Base-by-base conservation (phyloP, 2,113 vertebrate species). In the Atherinomorus stipes region DNA sequence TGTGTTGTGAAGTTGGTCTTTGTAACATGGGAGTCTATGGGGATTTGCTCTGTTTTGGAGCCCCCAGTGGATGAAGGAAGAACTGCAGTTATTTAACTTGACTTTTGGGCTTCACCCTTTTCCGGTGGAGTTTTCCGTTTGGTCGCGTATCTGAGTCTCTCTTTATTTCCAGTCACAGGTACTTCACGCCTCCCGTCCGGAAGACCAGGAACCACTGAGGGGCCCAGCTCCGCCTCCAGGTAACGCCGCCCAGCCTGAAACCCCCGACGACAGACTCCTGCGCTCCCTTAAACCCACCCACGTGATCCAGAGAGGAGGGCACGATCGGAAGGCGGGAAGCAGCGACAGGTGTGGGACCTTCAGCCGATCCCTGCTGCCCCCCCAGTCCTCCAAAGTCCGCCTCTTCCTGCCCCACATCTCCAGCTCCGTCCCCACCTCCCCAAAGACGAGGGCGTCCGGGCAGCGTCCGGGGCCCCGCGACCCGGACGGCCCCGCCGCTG, bases 91-190 rank as follows among this genome's bases (percentile, higher is more conserved):
- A n/a, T n/a, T n/a, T n/a, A n/a, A n/a, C n/a, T n/a, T n/a, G n/a
- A n/a, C n/a, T n/a, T n/a, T n/a, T n/a, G n/a, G n/a, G n/a, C n/a
- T n/a, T n/a, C n/a, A n/a, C n/a, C n/a, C n/a, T n/a, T n/a, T n/a
- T n/a, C n/a, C n/a, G n/a, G n/a, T n/a, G n/a, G n/a, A n/a, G n/a
- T n/a, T n/a, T n/a, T n/a, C n/a, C n/a, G n/a, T n/a, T n/a, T n/a
- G n/a, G 28, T 28, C 28, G 6, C 28, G 28, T 9, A 34, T 34
- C 31, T 34, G 9, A 34, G 9, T 34, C 68, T 86, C 95, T 86
- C 93, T 81, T 11, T 47, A 37, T 13, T 56, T 64, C 2, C 81
- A 92, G 91, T 65, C 86, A 89, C 87, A 82, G 80, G 51, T 92
- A 89, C 68, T 89, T 88, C 66, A 79, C 78, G 11, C 87, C 88